Conservation (phyloP, 2,888 invertebrate genomes). For the Pollenia amentaria region DNA sequence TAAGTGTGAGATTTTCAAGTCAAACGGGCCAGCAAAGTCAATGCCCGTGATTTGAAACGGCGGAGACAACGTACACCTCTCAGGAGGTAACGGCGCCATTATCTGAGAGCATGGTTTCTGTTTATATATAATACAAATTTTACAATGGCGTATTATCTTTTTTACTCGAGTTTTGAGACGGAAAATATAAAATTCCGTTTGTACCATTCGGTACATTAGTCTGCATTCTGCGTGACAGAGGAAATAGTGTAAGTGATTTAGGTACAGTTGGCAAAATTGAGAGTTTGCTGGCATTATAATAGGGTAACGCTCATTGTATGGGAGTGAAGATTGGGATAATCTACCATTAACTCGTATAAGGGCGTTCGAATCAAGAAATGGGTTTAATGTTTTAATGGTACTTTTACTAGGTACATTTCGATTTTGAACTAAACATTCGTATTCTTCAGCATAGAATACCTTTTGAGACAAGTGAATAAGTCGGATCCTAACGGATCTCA, state of each 20-base stretch:
- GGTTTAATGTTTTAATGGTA: slow-evolving; percentile 1
- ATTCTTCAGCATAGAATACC: slow-evolving; percentile 13
- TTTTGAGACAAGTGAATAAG: slow-evolving; percentile 12
- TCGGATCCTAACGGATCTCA: not conserved
- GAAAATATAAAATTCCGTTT: slow-evolving; percentile 14
- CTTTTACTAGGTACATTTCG: slow-evolving; percentile 1
- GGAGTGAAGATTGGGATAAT: slow-evolving; percentile 9
- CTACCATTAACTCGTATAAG: slow-evolving; percentile 3
- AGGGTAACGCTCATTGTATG: not conserved
- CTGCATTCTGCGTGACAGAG: slow-evolving; percentile 6
- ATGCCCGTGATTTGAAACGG: slow-evolving; percentile 47
- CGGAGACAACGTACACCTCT: slow-evolving; percentile 28
- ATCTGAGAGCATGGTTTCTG: slow-evolving; percentile 21
- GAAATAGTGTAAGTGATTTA: not conserved
- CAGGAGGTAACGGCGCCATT: slow-evolving; percentile 13
- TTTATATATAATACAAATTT: slow-evolving; percentile 21
- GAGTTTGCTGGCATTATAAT: not conserved
- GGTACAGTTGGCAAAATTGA: not conserved
- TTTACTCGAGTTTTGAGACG: slow-evolving; percentile 4
- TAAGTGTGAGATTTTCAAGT: slow-evolving; percentile 37
- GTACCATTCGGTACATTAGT: not conserved
- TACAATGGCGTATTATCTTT: not conserved
- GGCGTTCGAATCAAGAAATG: slow-evolving; percentile 12
- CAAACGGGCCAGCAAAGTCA: slow-evolving; percentile 66
- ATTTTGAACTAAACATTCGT: not conserved